These are phyloP conservation scores for Brachyptera putata DNA, from an alignment of 2,888 invertebrate species.

Conservation along the genomic window DNA sequence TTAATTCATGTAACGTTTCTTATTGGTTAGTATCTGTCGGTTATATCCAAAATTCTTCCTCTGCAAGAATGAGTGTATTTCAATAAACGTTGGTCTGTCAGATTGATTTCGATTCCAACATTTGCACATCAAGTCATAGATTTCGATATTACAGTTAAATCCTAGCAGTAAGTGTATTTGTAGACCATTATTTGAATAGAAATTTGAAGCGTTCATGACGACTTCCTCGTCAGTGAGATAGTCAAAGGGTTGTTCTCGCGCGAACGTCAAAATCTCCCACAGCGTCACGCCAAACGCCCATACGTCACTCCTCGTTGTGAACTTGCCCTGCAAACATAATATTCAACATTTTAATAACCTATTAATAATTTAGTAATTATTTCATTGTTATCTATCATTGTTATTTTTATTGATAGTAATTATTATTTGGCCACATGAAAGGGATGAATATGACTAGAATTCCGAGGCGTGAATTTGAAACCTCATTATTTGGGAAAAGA, in stretches of 20 bases:
- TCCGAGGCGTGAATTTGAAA: no score
- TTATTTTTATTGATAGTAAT: no score
- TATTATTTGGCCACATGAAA: no score
- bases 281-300: conserved; percentile 86
- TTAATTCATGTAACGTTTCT: no score
- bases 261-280: conserved; percentile 83
- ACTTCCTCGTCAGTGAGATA: conserved; percentile 74
- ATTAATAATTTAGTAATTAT: no score
- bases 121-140: conserved; percentile 78
- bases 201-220: conserved; percentile 75
- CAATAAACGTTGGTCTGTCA: conserved; percentile 73
- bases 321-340: conserved; percentile 62
- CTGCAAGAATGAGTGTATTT: conserved; percentile 77
- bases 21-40: no score
- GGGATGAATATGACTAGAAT: no score
- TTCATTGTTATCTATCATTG: not conserved
- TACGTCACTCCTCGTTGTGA: conserved; percentile 78
- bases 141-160: conserved; percentile 68
- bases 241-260: conserved; percentile 77
- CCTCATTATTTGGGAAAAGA: no score
- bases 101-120: conserved; percentile 77
- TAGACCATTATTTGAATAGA: conserved; percentile 68
- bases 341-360: not conserved
- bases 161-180: conserved; percentile 60
- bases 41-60: conserved; percentile 65